Evolutionary conservation across 1,140 invertebrate species (phyloP), one percentile per base, ranked within the genome.

Genomic region (Trichonephila inaurata): DNA sequence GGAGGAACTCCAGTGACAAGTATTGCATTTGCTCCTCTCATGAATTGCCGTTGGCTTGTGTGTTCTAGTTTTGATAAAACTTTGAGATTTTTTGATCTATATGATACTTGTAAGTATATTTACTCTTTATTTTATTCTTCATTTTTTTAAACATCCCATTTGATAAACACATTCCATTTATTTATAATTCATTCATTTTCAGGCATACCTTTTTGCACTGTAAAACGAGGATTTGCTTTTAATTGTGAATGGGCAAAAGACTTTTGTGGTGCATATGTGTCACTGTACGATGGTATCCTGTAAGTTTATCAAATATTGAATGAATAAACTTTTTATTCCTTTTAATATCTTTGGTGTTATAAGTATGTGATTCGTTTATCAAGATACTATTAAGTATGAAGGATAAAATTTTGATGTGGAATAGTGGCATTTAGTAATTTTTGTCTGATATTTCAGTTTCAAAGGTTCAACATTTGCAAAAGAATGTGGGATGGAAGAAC

Each of bases 1-100:
- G 40, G 51, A 60, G 89, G 89, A 19, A 82, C 89, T 61, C 89
- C 89, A 21, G 24, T 91, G n/a, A 77, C 60, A 5, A 91, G 89
- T 82, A 16, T 91, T 60, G 19, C 51, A 5, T 91, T 91, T 91
- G 89, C 89, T 21, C 69, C 89, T 21, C 18, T 91, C 18, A 16
- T 14, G n/a, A 58, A 69, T 21, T 58, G n/a, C 33, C 51, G 60
- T 8, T 91, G n/a, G n/a, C 89, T 91, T 40, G 89, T 82, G 40
- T 83, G 89, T n/a, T 91, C 72, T 14, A 82, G 89, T 40, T 82
- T 82, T 40, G 89, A 91, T 40, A 91, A 91, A 91, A 91, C 89
- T 40, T 51, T 91, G 18, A 91, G 82, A 62, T 91, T 91, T 62
- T 91, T 69, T 44, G 72, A 91, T 82, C 61, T 91, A 8, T 12